A percentile compares a stretch with the other conserved stretches of the same genome.
These are phyloP conservation scores for Myiotriccus ornatus DNA, from an alignment of 2,797 vertebrate species.

Conservation along the genomic window DNA sequence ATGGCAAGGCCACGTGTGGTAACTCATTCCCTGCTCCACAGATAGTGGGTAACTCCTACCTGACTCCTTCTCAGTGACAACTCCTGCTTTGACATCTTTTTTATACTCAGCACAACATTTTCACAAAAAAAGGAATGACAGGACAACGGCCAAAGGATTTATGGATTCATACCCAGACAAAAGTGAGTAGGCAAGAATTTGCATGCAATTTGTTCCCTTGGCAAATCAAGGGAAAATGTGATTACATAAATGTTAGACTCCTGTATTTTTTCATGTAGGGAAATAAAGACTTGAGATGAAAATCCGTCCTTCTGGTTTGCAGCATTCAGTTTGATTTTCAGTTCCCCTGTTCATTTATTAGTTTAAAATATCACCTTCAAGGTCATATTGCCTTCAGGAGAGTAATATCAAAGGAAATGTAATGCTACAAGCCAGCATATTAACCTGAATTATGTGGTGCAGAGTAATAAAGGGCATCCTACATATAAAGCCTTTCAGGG, in stretches of 20 bases:
- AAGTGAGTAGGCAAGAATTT: background rate
- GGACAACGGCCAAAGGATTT: background rate
- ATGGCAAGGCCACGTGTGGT: background rate
- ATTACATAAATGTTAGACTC: background rate
- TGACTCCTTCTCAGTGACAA: background rate
- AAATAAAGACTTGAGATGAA: background rate
- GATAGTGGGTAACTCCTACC: too few relatives aligned
- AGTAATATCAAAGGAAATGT: slow-evolving; percentile 10
- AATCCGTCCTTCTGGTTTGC: background rate
- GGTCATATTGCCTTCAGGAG: slow-evolving; percentile 13
- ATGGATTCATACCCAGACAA: background rate
- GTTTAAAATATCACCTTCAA: slow-evolving; percentile 47
- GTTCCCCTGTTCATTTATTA: slow-evolving; percentile 13
- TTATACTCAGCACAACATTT: background rate
- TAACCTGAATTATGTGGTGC: slow-evolving; percentile 32
- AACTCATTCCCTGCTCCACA: background rate
- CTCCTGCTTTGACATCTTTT: background rate
- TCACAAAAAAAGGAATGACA: background rate
- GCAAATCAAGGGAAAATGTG: background rate
- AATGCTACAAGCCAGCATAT: slow-evolving; percentile 26
- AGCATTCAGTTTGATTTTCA: background rate
- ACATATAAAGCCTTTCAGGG: background rate
- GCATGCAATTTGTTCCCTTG: background rate
- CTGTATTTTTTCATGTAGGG: background rate
- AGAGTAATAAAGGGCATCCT: slow-evolving; percentile 38